Evolutionary conservation across 2,888 invertebrate species (phyloP), one percentile per base, ranked within the genome.

Genomic region (Buathra laborator): DNA sequence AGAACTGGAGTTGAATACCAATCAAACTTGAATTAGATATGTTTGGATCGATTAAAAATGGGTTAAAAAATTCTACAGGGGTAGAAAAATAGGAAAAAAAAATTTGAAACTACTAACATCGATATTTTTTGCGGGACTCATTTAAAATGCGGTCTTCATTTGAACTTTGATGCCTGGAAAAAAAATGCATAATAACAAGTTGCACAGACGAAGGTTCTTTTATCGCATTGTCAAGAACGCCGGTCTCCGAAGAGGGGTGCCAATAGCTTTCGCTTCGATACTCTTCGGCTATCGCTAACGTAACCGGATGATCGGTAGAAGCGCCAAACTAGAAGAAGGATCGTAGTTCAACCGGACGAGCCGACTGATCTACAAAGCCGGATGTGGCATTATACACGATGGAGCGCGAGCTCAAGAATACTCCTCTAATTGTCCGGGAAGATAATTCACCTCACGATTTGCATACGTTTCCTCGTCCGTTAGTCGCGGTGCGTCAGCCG

Each of bases 391-490:
- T 91, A 91, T 91, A 91, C 90, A 90, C 90, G 91, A 85, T 71
- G 80, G 74, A 67, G 83, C 75, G 77, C 70, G 81, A 66, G 77
- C 71, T 46, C 81, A 71, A 79, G 81, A 86, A 86, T 82, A 75
- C 83, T 81, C 90, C 89, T 92, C 92, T 93, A 93, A 93, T 93
- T 93, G 93, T 92, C 91, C 90, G 92, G 90, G 88, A 90, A 91
- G 92, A 92, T 92, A 91, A 92, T 92, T 90, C 89, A 75, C 78
- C 87, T 86, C 83, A 80, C 88, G 92, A 94, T 94, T 93, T 93
- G 92, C 93, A 93, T 93, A 93, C 91, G 92, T 92, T 93, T 93
- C 92, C 93, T 92, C 89, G 92, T 92, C 89, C 89, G 90, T 91
- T 91, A 91, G 91, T 90, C 88, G 88, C 90, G 90, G 90, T 89